A percentile compares a stretch with the other conserved stretches of the same genome.
These are phyloP conservation scores for Pectinophora gossypiella DNA, from an alignment of 1,140 invertebrate species.

Conservation along the genomic window DNA sequence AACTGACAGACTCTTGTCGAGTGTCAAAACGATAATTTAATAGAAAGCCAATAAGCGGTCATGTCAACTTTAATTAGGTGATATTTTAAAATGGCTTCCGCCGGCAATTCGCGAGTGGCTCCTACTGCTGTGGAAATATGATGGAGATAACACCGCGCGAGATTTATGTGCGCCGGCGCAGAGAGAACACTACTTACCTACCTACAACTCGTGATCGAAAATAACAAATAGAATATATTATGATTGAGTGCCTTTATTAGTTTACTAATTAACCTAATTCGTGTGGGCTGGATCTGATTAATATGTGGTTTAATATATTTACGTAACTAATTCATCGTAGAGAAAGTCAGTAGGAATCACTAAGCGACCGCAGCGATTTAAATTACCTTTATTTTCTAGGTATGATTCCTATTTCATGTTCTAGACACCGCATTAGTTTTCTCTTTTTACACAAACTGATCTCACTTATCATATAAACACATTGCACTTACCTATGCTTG, in stretches of 20 bases:
- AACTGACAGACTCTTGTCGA: slow-evolving; percentile 24
- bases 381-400: not conserved
- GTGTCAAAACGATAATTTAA: slow-evolving; percentile 37
- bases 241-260: slow-evolving; percentile 27
- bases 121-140: slow-evolving; percentile 16
- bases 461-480: too few species aligned
- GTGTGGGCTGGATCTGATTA: slow-evolving; percentile 7
- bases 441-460: not conserved
- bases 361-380: not conserved
- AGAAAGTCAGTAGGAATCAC: slow-evolving; percentile 13
- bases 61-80: slow-evolving; percentile 34
- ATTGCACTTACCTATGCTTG: too few species aligned
- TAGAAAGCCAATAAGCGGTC: slow-evolving; percentile 24
- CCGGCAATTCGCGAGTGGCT: slow-evolving; percentile 13
- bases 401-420: too few species aligned
- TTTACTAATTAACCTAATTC: slow-evolving; percentile 24
- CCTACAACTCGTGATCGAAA: slow-evolving; percentile 23
- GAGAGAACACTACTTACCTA: not conserved
- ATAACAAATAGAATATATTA: slow-evolving; percentile 19
- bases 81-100: slow-evolving; percentile 40
- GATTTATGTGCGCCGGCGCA: slow-evolving; percentile 28
- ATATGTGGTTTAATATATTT: slow-evolving; percentile 12
- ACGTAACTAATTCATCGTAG: slow-evolving; percentile 8
- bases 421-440: too few species aligned
- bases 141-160: slow-evolving; percentile 27